Conservation (phyloP, 2,113 vertebrate genomes). For the Hyla sarda region DNA sequence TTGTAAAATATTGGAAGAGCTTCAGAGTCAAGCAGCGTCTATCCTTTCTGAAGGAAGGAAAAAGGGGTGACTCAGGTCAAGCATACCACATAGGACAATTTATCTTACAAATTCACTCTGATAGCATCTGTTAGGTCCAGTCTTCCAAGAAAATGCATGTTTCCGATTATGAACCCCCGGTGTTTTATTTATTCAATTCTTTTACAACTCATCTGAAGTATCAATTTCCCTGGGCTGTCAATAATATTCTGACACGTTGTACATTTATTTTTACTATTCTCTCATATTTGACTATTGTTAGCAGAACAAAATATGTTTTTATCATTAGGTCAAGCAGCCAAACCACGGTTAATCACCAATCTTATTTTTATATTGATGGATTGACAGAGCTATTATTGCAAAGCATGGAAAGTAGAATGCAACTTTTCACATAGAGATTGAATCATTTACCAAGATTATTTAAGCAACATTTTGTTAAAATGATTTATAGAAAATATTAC, state of each 20-base stretch:
- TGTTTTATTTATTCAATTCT: constrained; percentile 39
- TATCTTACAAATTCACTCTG: constrained; percentile 52
- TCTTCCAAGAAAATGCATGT: constrained; percentile 54
- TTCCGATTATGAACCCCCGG: constrained; percentile 39
- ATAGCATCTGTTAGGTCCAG: constrained; percentile 57
- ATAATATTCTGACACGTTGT: constrained; percentile 28
- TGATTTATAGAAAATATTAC: neutral
- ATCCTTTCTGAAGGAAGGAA: constrained; percentile 51
- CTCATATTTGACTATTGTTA: neutral
- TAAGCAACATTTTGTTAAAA: neutral
- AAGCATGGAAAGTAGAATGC: neutral
- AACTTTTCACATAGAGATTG: neutral
- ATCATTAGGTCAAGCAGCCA: constrained; percentile 8
- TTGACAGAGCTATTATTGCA: neutral
- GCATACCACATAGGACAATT: constrained; percentile 57
- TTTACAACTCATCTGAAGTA: constrained; percentile 40
- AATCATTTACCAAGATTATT: neutral
- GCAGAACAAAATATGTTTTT: neutral
- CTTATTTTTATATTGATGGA: constrained; percentile 2
- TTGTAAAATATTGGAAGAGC: constrained; percentile 58
- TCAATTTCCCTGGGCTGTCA: constrained; percentile 43
- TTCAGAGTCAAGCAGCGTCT: constrained; percentile 53
- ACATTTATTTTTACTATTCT: constrained; percentile 10
- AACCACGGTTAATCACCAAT: neutral
- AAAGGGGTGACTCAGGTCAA: constrained; percentile 57